Evolutionary conservation across 2,113 vertebrate species (phyloP), one percentile per base, ranked within the genome.

Genomic region (Arenaria interpres): DNA sequence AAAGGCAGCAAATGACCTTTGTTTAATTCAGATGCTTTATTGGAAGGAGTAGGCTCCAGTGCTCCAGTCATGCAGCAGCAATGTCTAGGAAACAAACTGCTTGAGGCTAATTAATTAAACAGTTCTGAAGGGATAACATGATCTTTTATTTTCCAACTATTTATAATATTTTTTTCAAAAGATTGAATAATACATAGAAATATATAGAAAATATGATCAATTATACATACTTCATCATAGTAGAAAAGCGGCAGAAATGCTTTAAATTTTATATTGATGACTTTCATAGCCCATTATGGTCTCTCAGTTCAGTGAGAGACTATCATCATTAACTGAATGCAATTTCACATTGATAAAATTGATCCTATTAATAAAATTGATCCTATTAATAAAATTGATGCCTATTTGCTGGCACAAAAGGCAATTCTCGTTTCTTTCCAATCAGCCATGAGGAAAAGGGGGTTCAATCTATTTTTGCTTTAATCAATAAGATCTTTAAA

Each of bases 301-400:
- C 54, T 89, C 63, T 59, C 90, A 83, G 39, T 67, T 96, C 54
- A 88, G 53, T 53, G 68, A 93, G 56, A 90, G 66, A 83, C 50
- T 68, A 50, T 81, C 68, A 74, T 74, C 46, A 90, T 92, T 90
- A 96, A 84, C 33, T 62, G n/a, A 95, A 96, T 79, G 72, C 72
- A 86, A 91, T 90, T 94, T 90, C 74, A 67, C 74, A 83, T 76
- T 41, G 68, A 94, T 67, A 94, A 93, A 91, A 88, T 64, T 87
- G 82, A 94, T 92, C 71, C 71, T 56, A 76, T 94, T 96, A 97
- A 96, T 67, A 94, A 93, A 91, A 88, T 64, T 87, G 82, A 94
- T 92, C 71, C 71, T 56, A 76, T 94, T 96, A 97, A 96, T n/a
- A n/a, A n/a, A n/a, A n/a, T n/a, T n/a, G n/a, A n/a, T n/a, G n/a